Percentiles rank a stretch among this genome's conserved stretches.
Conservation (phyloP, 2,113 vertebrate species). For the Pseudonaja textilis region DNA sequence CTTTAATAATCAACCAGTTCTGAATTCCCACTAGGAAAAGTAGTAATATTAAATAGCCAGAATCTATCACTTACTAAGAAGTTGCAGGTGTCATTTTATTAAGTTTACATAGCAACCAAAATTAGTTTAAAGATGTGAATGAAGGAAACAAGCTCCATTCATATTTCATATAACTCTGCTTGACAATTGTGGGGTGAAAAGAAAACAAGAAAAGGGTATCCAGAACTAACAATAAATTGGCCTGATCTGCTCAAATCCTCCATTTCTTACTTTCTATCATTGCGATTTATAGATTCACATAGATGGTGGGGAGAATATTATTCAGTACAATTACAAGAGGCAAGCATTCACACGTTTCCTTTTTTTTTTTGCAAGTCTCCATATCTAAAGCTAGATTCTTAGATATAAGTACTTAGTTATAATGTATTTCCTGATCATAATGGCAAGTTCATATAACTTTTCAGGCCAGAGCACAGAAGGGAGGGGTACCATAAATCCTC, state of each 20-base stretch:
- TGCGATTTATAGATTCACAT: background rate
- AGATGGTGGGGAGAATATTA: background rate
- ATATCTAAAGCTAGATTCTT: background rate
- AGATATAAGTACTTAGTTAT: background rate
- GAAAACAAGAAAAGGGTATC: background rate
- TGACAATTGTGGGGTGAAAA: background rate
- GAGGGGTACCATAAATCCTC: background rate
- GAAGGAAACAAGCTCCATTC: background rate
- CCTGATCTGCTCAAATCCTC: background rate
- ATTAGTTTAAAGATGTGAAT: background rate
- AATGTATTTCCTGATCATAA: conserved; percentile 1
- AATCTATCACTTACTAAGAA: background rate
- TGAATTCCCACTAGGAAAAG: background rate
- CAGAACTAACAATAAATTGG: background rate
- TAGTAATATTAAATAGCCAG: background rate
- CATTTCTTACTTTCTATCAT: background rate
- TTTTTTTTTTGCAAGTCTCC: background rate
- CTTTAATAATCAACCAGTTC: background rate
- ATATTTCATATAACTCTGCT: background rate
- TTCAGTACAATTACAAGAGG: background rate
- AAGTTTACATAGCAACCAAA: background rate
- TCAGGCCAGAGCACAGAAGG: fast-evolving
- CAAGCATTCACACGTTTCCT: background rate
- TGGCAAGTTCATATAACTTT: background rate
- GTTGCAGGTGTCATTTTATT: background rate